These are phyloP conservation scores for Asteroscopus sphinx DNA, from an alignment of 2,888 invertebrate genomes.

Conservation along the genomic window DNA sequence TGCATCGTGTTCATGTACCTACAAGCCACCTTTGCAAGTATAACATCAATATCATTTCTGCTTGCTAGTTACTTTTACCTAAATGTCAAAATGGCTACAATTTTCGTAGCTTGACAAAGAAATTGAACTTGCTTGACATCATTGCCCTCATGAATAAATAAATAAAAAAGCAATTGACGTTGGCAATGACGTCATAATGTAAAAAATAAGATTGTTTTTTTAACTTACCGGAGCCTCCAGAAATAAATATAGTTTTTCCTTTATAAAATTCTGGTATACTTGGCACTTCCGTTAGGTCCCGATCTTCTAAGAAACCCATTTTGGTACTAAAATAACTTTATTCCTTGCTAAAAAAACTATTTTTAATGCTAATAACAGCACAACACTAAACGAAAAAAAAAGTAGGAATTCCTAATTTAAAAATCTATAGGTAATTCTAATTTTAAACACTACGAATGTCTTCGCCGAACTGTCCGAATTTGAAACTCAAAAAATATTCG, in stretches of 20 bases:
- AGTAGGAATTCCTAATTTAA: background rate
- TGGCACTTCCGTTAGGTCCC: conserved; percentile 64
- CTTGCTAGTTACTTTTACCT: no score
- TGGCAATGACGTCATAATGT: background rate
- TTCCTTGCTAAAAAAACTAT: conserved; percentile 1
- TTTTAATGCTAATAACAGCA: background rate
- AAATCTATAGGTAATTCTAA: conserved; percentile 2
- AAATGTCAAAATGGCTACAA: no score
- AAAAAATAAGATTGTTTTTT: background rate
- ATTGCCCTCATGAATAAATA: no score
- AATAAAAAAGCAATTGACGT: background rate
- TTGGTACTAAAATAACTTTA: conserved; percentile 2
- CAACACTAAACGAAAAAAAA: background rate
- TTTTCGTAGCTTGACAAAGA: no score
- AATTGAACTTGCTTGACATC: no score
- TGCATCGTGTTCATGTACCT: no score
- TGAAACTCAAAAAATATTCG: background rate
- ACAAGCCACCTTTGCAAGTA: no score
- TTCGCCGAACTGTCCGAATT: conserved; percentile 27
- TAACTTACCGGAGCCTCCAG: conserved; percentile 92
- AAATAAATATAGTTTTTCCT: conserved; percentile 93
- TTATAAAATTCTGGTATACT: conserved; percentile 91
- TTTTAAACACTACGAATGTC: conserved; percentile 24
- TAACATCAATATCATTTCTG: no score
- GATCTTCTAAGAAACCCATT: conserved; percentile 77